These are phyloP conservation scores for Fukomys damarensis DNA, from an alignment of 2,113 vertebrate genomes.

Conservation along the genomic window DNA sequence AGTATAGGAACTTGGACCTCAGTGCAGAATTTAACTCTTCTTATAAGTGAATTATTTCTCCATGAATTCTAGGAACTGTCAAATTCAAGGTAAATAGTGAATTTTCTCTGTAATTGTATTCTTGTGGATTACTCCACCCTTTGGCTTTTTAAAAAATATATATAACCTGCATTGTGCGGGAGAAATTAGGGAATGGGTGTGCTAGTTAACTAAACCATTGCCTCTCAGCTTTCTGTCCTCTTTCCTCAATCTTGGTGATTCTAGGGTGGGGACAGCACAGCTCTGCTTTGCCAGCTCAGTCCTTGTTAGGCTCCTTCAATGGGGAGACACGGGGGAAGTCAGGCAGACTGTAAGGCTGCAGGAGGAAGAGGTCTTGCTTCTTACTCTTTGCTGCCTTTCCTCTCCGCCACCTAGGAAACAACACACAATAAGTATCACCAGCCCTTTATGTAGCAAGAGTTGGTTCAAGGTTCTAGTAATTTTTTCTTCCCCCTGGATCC, in stretches of 20 bases:
- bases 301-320: neutral
- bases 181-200: neutral
- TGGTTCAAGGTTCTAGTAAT: neutral
- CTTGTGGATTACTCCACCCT: neutral
- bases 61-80: neutral
- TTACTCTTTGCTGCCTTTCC: neutral
- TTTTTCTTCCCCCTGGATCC: neutral
- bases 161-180: neutral
- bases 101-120: neutral
- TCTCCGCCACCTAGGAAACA: neutral
- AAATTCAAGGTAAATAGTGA: neutral
- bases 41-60: neutral
- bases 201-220: neutral
- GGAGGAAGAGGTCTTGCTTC: neutral
- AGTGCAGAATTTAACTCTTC: neutral
- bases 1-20: neutral
- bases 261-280: neutral
- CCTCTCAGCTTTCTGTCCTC: neutral
- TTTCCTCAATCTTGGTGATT: neutral
- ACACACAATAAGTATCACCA: neutral
- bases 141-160: neutral
- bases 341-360: neutral
- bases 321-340: no score
- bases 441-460: neutral
- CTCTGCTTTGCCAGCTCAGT: neutral